phyloP scores from a whole-genome alignment of 2,113 vertebrate species.

The Campylorhamphus procurvoides region DNA sequence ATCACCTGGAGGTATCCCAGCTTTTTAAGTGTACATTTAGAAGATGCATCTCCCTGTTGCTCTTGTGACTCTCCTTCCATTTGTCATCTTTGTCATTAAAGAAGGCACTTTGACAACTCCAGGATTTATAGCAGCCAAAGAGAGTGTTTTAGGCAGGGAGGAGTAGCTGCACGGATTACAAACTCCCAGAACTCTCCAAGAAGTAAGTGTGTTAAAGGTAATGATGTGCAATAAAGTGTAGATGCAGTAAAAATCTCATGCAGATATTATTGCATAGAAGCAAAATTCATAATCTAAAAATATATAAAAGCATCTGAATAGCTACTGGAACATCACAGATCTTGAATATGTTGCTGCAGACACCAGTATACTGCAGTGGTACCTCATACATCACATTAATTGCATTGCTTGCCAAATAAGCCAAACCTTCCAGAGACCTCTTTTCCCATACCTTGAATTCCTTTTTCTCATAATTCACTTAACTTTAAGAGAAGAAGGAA shows the following conservation, averaged over 20 bases:
- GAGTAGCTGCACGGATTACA: background rate
- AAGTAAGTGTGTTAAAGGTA: background rate
- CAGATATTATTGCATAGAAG: background rate
- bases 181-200: background rate
- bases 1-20: conserved; percentile 23
- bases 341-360: background rate
- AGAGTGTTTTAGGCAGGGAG: background rate
- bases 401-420: background rate
- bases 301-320: background rate
- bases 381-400: background rate
- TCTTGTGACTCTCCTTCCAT: background rate
- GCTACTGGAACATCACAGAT: background rate
- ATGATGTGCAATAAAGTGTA: background rate
- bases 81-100: background rate
- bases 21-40: background rate
- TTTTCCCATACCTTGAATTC: background rate
- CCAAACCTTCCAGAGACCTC: background rate
- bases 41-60: background rate
- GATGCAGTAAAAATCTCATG: background rate
- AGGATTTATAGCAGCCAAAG: background rate
- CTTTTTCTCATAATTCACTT: background rate
- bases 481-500: background rate
- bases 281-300: background rate
- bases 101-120: background rate
- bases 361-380: background rate